phyloP scores from a whole-genome alignment of 2,888 invertebrate genomes.

The Lasioglossum calceatum region DNA sequence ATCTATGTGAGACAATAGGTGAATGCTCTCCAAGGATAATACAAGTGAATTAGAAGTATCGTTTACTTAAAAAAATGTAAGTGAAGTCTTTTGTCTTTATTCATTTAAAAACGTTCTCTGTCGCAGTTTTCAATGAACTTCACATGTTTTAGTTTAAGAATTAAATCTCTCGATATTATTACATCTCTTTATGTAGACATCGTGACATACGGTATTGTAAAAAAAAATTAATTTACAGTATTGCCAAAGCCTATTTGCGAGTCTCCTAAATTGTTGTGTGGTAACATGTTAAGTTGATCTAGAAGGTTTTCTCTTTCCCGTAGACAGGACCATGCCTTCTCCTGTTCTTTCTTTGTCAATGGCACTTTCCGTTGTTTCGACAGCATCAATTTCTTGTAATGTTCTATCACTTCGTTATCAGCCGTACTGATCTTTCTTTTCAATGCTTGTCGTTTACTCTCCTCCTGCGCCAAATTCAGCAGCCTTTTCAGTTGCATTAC shows the following conservation, averaged over 20 bases:
- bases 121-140: conserved; percentile 23
- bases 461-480: conserved; percentile 90
- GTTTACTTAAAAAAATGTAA: conserved; percentile 17
- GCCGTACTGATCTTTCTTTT: conserved; percentile 90
- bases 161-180: conserved; percentile 32
- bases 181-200: conserved; percentile 26
- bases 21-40: neutral
- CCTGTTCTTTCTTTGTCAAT: conserved; percentile 92
- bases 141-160: conserved; percentile 19
- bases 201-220: conserved; percentile 33
- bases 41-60: neutral
- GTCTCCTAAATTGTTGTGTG: conserved; percentile 80
- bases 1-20: neutral
- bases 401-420: conserved; percentile 92
- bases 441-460: conserved; percentile 91
- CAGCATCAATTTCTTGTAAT: conserved; percentile 92
- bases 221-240: conserved; percentile 46
- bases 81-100: neutral
- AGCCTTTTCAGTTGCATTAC: conserved; percentile 89
- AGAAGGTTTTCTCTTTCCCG: conserved; percentile 81
- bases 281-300: conserved; percentile 81
- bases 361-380: conserved; percentile 93
- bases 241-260: conserved; percentile 70
- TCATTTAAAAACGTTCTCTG: neutral
- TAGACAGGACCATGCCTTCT: conserved; percentile 88